phyloP scores from a whole-genome alignment of 2,113 vertebrate species.

The Fulmarus glacialis region DNA sequence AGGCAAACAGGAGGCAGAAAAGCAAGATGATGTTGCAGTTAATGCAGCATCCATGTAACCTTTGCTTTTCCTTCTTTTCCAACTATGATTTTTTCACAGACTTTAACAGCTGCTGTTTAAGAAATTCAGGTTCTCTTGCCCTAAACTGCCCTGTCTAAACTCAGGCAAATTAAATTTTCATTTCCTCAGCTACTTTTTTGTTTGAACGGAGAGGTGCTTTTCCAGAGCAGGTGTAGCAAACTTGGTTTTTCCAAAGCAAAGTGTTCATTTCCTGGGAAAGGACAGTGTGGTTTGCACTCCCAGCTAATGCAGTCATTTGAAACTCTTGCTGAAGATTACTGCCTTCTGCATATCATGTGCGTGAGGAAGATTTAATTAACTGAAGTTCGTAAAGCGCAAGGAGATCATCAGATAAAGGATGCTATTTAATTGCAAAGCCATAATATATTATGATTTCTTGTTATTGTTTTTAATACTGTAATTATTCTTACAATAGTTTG shows the following conservation, averaged over 20 bases:
- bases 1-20: not conserved
- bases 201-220: not conserved
- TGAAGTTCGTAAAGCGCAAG: not conserved
- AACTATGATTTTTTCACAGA: not conserved
- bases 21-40: not conserved
- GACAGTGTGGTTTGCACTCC: not conserved
- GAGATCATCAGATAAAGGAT: not conserved
- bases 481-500: not conserved
- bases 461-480: not conserved
- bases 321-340: not conserved
- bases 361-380: slow-evolving; percentile 3
- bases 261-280: not conserved
- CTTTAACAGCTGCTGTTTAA: not conserved
- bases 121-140: not conserved
- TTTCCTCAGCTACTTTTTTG: not conserved
- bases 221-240: not conserved
- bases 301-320: not conserved
- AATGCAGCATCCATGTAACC: not conserved
- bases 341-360: not conserved
- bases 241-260: not conserved
- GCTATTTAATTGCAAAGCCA: not conserved
- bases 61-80: not conserved
- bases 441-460: not conserved
- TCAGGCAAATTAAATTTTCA: not conserved
- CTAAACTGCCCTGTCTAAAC: not conserved